Conservation (phyloP, 2,888 invertebrate species). For the Theretra japonica region DNA sequence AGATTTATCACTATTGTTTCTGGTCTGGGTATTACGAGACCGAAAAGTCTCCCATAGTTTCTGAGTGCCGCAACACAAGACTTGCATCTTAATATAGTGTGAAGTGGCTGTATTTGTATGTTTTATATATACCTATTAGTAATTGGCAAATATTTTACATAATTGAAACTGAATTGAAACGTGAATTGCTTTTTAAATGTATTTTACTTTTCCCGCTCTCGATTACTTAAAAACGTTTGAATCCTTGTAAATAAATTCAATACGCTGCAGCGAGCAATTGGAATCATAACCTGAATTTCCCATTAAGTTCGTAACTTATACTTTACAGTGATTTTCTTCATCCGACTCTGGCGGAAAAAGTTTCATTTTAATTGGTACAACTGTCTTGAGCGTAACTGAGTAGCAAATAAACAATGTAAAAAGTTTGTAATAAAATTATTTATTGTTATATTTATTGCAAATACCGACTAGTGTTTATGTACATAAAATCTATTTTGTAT, state of each 20-base stretch:
- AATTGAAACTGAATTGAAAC: too few relatives aligned
- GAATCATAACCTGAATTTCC: constrained; percentile 14
- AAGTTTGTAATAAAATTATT: constrained; percentile 18
- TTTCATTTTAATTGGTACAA: constrained; percentile 27
- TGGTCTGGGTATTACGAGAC: too few relatives aligned
- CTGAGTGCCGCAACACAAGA: too few relatives aligned
- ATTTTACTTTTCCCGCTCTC: background rate
- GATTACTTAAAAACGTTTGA: background rate
- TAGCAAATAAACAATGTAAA: constrained; percentile 25
- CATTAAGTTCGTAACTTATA: constrained; percentile 1
- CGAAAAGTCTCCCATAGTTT: too few relatives aligned
- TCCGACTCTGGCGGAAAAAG: constrained; percentile 13
- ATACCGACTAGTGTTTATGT: background rate
- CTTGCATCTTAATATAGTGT: too few relatives aligned
- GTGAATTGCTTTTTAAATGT: background rate
- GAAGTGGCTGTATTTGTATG: too few relatives aligned
- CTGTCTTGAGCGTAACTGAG: constrained; percentile 18
- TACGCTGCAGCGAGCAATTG: background rate
- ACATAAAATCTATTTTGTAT: constrained; percentile 5
- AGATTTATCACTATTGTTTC: too few relatives aligned
- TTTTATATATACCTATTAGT: too few relatives aligned
- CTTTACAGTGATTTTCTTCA: constrained; percentile 7
- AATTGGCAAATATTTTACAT: too few relatives aligned
- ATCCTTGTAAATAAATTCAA: background rate
- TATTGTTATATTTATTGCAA: background rate